phyloP scores from a whole-genome alignment of 2,888 invertebrate species.

The Neocrepidodera transversa region DNA sequence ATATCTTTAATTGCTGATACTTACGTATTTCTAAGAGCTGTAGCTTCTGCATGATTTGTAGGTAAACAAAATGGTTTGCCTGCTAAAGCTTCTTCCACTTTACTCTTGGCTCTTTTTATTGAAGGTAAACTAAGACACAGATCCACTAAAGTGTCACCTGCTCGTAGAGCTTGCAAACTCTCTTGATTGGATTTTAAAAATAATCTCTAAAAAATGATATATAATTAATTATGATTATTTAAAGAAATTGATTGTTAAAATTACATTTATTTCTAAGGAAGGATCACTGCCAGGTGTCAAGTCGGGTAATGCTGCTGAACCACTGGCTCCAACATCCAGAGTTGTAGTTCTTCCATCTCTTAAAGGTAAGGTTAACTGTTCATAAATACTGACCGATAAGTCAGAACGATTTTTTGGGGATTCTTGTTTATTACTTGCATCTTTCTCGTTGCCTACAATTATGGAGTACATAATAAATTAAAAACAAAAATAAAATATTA shows the following conservation, averaged over 20 bases:
- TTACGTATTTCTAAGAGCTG: constrained; percentile 68
- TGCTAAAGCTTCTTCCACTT: constrained; percentile 69
- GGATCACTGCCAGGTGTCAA: constrained; percentile 52
- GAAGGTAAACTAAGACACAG: constrained; percentile 81
- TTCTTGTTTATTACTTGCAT: constrained; percentile 61
- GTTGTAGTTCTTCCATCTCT: constrained; percentile 63
- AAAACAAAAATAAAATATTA: too few species aligned
- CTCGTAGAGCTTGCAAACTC: constrained; percentile 80
- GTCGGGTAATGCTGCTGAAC: constrained; percentile 52
- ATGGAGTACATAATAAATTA: background rate
- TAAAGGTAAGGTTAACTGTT: constrained; percentile 75
- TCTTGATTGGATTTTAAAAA: constrained; percentile 80
- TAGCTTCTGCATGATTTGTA: constrained; percentile 75
- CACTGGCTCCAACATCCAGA: constrained; percentile 56
- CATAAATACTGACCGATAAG: constrained; percentile 74
- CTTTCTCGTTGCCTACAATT: constrained; percentile 62
- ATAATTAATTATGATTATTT: constrained; percentile 15
- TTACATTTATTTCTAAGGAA: constrained; percentile 62
- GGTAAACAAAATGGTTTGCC: constrained; percentile 74
- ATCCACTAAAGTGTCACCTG: constrained; percentile 81
- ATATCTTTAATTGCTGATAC: too few species aligned
- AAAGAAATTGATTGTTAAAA: constrained; percentile 19
- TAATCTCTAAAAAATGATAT: constrained; percentile 68
- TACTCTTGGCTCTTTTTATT: constrained; percentile 67
- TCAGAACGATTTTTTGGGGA: constrained; percentile 72